Base-by-base conservation (phyloP, 1,140 invertebrate genomes). In the Brachionus rotundiformis region DNA sequence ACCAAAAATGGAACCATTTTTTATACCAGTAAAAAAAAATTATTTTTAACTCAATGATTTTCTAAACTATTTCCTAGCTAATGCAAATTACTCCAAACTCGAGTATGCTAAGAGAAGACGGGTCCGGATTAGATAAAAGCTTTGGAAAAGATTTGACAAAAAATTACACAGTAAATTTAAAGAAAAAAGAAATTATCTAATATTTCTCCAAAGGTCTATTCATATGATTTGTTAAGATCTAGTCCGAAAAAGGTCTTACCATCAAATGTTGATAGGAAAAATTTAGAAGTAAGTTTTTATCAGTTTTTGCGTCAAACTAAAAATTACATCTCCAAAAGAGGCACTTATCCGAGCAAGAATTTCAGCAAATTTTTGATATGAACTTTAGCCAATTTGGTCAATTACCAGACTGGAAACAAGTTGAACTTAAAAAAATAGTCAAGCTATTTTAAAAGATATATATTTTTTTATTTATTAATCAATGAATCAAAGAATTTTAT, bases 191-290 rank as follows among this genome's bases (percentile, higher is more conserved):
- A 36, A 13, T 75, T 68, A 16, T 61, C 29, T 39, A 39, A 63
- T 39, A 8, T 19, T 54, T 54, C 6, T 33, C 23, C 39, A 41
- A 49, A 82, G 90, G 92, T 96, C 63, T 98, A 98, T 90, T 93
- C 95, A 79, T 96, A 98, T 89, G 95, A 98, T 88, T 91, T 96
- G 86, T 91, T 99, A 85, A 91, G 95, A 31, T 29, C 59, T 83
- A 98, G 96, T 84, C 93, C 93, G 85, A 98, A 98, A 89, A 98
- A 97, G 90, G 91, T 95, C 86, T 90, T 98, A 87, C 96, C 97
- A 84, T 92, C 93, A 82, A 96, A 98, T 88, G 95, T 96, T 82
- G 96, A 98, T 90, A 92, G 95, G 85, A 94, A 95, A 88, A 95
- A 96, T 89, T 90, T 98, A 84, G 95, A 98, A 91, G 95, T 95